These are phyloP conservation scores for Fragum sueziense DNA, from an alignment of 2,888 invertebrate genomes.

Conservation along the genomic window DNA sequence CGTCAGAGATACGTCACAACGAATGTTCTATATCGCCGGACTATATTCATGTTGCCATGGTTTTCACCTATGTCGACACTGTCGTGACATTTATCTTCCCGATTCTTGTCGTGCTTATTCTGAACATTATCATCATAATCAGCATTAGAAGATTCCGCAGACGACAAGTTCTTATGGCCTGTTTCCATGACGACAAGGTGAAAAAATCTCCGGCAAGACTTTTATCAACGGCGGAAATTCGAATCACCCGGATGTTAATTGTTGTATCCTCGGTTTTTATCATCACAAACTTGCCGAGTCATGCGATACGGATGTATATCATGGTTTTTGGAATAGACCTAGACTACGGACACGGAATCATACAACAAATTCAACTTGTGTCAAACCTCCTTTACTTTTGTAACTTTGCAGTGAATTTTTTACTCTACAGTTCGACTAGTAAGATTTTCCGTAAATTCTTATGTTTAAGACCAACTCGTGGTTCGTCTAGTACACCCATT, in stretches of 20 bases:
- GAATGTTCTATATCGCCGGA: conserved; percentile 53
- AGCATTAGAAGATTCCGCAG: conserved; percentile 59
- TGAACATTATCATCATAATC: conserved; percentile 68
- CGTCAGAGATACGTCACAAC: conserved; percentile 54
- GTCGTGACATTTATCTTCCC: conserved; percentile 70
- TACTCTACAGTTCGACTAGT: conserved; percentile 71
- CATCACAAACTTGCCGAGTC: conserved; percentile 75
- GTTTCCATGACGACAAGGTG: conserved; percentile 46
- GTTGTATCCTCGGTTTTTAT: conserved; percentile 75
- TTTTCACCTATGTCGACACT: conserved; percentile 72
- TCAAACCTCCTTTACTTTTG: conserved; percentile 70
- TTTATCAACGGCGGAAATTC: conserved; percentile 67
- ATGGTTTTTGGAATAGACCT: conserved; percentile 53
- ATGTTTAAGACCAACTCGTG: conserved; percentile 8
- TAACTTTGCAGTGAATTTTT: conserved; percentile 72
- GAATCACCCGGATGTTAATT: conserved; percentile 73
- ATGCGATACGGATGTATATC: conserved; percentile 72
- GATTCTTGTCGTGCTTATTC: conserved; percentile 64
- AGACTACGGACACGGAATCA: conserved; percentile 29
- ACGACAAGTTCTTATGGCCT: conserved; percentile 36
- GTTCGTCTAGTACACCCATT: background rate
- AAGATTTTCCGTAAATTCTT: conserved; percentile 65
- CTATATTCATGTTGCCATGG: conserved; percentile 55
- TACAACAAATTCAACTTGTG: conserved; percentile 65
- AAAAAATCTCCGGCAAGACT: conserved; percentile 31